Conservation (phyloP, 2,888 invertebrate genomes). For the Microplitis deprimator region DNA sequence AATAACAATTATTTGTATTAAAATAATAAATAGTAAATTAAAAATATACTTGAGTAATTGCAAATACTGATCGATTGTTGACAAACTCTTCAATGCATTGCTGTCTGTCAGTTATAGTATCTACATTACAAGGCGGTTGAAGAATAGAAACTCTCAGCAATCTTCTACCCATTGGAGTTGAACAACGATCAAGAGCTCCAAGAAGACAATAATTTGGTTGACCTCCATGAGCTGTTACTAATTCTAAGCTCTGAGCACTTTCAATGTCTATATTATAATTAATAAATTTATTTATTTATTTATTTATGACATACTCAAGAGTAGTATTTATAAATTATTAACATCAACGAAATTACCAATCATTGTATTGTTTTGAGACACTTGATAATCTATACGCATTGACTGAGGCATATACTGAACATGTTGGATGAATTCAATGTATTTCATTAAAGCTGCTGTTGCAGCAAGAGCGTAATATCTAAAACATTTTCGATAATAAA, state of each 20-base stretch:
- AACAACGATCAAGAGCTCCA: constrained; percentile 79
- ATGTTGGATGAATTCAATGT: constrained; percentile 85
- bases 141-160: constrained; percentile 85
- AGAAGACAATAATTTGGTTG: constrained; percentile 75
- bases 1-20: background rate
- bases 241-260: constrained; percentile 84
- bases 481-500: constrained; percentile 48
- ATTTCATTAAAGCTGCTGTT: constrained; percentile 87
- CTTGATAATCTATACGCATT: constrained; percentile 85
- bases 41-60: constrained; percentile 75
- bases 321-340: constrained; percentile 11
- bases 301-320: background rate
- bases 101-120: constrained; percentile 79
- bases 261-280: constrained; percentile 78
- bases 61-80: constrained; percentile 78
- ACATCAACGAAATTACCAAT: constrained; percentile 77
- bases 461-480: constrained; percentile 91
- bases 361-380: constrained; percentile 84
- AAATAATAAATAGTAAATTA: background rate
- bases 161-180: constrained; percentile 82
- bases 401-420: constrained; percentile 83
- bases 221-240: constrained; percentile 76
- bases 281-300: constrained; percentile 7
- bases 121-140: constrained; percentile 82
- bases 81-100: constrained; percentile 85